Evolutionary conservation across 2,113 vertebrate genomes (phyloP), one percentile per base, ranked within the genome.

Genomic region (Uropsilus gracilis): DNA sequence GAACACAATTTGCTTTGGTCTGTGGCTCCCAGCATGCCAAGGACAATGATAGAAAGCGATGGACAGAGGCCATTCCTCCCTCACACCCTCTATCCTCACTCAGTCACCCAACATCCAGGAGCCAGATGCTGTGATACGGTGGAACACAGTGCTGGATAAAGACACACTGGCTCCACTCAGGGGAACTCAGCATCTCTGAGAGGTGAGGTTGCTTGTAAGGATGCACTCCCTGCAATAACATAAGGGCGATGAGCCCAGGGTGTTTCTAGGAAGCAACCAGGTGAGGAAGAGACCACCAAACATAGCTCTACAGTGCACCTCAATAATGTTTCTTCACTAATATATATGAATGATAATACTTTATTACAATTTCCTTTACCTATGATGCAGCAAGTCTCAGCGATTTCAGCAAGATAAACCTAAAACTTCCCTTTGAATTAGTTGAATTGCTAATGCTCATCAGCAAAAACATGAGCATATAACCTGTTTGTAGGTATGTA

Each of bases 341-440:
- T 80, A 34, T 7, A 71, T 69, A 16, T 53, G 32, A 80, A 50
- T 5, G 22, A 14, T 3, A 39, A n/a, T 22, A 39, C 18, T 82
- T 69, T 37, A 34, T 57, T 50, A 76, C 44, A 44, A 22, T 16
- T 44, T 78, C 73, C 69, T 86, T 75, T 48, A 59, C 14, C 37
- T 20, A 13, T 76, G 88, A 76, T 22, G 37, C 0, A 1, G 32
- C 7, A 89, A 30, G 26, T 22, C 78, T 69, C 16, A 12, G 24
- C 64, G 81, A 55, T 61, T 94, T 77, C 66, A 81, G 85, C 50
- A 93, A 72, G 48, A 95, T 71, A 81, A 85, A 59, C 26, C 18
- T 68, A 44, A 64, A 55, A 55, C 42, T 20, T 55, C 59, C 44
- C 59, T 93, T 69, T 73, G 69, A 64, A 90, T 8, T 24, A 3